These are phyloP conservation scores for Gastracanthus pulcherrimus DNA, from an alignment of 2,888 invertebrate species.

Conservation along the genomic window DNA sequence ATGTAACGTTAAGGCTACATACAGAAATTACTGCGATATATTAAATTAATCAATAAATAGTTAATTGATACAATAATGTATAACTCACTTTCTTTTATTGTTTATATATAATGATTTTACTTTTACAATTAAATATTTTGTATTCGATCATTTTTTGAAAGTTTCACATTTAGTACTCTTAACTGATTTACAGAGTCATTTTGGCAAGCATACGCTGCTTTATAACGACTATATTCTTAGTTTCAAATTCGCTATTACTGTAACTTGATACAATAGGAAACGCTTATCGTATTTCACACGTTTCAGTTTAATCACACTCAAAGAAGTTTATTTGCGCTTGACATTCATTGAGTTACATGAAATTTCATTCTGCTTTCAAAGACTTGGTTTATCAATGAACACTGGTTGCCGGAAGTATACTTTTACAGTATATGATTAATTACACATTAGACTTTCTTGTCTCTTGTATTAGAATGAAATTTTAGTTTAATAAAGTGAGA, in stretches of 20 bases:
- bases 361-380: neutral
- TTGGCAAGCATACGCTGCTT: neutral
- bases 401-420: neutral
- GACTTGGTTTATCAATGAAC: neutral
- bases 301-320: neutral
- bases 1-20: neutral
- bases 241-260: neutral
- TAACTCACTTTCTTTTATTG: no score
- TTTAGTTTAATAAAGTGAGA: no score
- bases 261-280: neutral
- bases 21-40: neutral
- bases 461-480: no score
- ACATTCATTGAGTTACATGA: neutral
- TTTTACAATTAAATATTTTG: no score
- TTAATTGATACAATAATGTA: no score
- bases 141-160: neutral
- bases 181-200: neutral
- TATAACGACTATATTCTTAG: neutral
- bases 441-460: no score
- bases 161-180: neutral
- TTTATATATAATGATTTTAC: no score
- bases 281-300: conserved; percentile 28
- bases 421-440: no score
- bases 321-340: neutral
- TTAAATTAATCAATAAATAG: neutral